Base-by-base conservation (phyloP, 2,888 invertebrate species). In the Trypoxylon attenuatum region DNA sequence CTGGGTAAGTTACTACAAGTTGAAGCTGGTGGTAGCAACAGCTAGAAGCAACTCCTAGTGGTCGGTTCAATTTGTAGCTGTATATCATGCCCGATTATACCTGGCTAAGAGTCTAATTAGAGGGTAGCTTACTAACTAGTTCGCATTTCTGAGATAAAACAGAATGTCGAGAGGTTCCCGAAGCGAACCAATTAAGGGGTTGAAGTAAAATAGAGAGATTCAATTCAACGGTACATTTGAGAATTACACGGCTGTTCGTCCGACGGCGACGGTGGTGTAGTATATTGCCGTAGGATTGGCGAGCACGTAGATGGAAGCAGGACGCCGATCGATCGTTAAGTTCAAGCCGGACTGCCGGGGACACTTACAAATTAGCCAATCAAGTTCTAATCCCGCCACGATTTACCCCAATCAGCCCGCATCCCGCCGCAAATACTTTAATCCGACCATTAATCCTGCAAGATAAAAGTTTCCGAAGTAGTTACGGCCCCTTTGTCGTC, bases 341-440 rank as follows among this genome's bases (percentile, higher is more conserved):
- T 84, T 80, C 69, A 71, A 60, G 69, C 72, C 69, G 57, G 73
- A 73, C 84, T 83, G 85, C 79, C 71, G 75, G 75, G 78, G 87
- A 87, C 85, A 87, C 85, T 87, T 87, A 87, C 87, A 86, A 87
- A 87, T 87, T 86, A 87, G 87, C 85, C 87, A 87, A 87, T 86
- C 87, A 87, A 86, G 86, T 82, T 76, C 84, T 85, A 84, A 86
- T 86, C 86, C 85, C 82, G 72, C 76, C 79, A 75, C 81, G 82
- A 83, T 83, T 82, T 81, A 77, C 76, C 80, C 83, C 82, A 82
- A 85, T 85, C 83, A 79, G 80, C 82, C 84, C 83, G 83, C 80
- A 84, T 84, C 81, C 80, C 73, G 63, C 76, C 78, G 75, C 85
- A 86, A 86, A 87, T 86, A 86, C 86, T 85, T 86, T 87, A 87